phyloP scores from a whole-genome alignment of 2,797 vertebrate species.

The Calcarius lapponicus region DNA sequence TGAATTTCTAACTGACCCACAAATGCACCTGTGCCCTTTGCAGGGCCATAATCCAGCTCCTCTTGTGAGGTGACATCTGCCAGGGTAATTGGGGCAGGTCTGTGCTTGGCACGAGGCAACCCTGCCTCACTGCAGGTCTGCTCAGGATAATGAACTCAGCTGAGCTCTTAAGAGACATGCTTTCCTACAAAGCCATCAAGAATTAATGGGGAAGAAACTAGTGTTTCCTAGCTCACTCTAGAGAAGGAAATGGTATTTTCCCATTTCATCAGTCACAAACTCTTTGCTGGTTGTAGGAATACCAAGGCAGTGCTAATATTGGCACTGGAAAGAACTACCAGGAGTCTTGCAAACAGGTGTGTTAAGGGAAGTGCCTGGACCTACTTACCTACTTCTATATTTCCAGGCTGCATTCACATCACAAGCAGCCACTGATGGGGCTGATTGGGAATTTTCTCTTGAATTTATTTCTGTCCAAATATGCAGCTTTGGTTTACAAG shows the following conservation, averaged over 20 bases:
- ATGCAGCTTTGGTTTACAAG: background rate
- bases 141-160: background rate
- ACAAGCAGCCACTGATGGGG: background rate
- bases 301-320: background rate
- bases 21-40: background rate
- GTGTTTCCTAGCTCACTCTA: background rate
- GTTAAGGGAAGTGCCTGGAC: background rate
- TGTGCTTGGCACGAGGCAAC: background rate
- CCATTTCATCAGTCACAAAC: background rate
- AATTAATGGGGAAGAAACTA: background rate
- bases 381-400: background rate
- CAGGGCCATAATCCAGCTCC: background rate
- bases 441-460: background rate
- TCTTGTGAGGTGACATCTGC: background rate
- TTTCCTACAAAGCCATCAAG: background rate
- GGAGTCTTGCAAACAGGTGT: background rate
- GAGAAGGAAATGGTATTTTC: background rate
- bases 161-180: background rate
- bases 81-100: background rate
- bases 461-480: background rate
- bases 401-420: background rate
- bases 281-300: background rate
- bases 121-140: background rate
- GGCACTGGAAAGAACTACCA: background rate
- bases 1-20: background rate